A percentile compares a stretch with the other conserved stretches of the same genome.
Evolutionary conservation across 2,113 vertebrate species (phyloP).

Genomic region (Ifrita kowaldi): DNA sequence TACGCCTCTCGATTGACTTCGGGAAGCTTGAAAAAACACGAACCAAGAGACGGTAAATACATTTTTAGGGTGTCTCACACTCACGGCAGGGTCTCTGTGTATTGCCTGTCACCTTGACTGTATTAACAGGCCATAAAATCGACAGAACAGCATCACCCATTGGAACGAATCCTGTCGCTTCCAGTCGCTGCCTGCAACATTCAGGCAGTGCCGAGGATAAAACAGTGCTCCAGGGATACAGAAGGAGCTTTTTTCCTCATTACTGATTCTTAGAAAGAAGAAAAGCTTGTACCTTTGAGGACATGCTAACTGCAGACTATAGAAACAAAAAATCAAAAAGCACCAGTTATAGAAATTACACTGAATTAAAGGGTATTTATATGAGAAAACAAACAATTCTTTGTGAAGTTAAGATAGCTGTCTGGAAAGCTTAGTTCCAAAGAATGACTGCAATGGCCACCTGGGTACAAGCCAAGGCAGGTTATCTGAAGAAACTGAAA

Average conservation of each 20-base stretch:
- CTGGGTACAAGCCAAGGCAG: background rate
- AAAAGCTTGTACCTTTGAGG: background rate
- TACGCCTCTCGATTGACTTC: background rate
- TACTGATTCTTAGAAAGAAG: background rate
- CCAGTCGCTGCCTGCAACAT: background rate
- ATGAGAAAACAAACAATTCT: background rate
- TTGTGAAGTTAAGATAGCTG: background rate
- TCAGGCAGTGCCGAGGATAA: background rate
- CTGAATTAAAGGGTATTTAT: background rate
- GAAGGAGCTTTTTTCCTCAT: background rate
- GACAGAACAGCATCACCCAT: background rate
- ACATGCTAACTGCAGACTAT: background rate
- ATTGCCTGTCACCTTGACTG: background rate
- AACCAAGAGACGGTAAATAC: background rate
- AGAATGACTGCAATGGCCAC: background rate
- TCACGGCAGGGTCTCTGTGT: background rate
- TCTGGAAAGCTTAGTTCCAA: background rate
- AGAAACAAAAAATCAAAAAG: background rate
- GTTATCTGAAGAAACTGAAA: fast-evolving
- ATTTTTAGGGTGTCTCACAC: background rate
- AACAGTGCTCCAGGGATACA: fast-evolving
- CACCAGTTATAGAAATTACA: background rate
- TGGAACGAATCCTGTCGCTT: background rate
- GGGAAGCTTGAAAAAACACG: background rate
- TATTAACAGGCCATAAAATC: background rate